Percentiles rank a stretch among this genome's conserved stretches.
Evolutionary conservation across 2,888 invertebrate genomes (phyloP).

Genomic region (Sclerodermus sp.): DNA sequence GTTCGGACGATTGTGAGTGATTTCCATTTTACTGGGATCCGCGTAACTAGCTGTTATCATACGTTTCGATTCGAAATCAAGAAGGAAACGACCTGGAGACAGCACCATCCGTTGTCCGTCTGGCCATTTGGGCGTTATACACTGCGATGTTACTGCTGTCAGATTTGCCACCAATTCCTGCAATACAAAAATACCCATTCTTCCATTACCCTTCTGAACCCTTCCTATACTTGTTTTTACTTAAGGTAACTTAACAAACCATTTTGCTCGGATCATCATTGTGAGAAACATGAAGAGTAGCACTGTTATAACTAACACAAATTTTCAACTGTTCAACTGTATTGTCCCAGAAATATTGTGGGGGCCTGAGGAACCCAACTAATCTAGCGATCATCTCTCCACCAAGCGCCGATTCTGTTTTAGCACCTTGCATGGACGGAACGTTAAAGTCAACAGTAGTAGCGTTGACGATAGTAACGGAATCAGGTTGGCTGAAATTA

Average conservation of each 20-base stretch:
- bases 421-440: conserved; percentile 68
- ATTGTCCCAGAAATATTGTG: conserved; percentile 69
- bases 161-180: conserved; percentile 65
- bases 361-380: conserved; percentile 81
- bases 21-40: conserved; percentile 75
- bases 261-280: conserved; percentile 34
- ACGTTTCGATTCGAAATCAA: conserved; percentile 71
- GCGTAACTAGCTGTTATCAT: conserved; percentile 56
- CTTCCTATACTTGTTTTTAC: too few species aligned
- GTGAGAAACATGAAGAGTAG: conserved; percentile 61
- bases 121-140: conserved; percentile 71
- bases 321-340: conserved; percentile 71
- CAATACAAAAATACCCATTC: background rate
- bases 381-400: conserved; percentile 78
- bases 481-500: conserved; percentile 86
- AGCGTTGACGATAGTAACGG: conserved; percentile 82
- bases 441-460: conserved; percentile 80
- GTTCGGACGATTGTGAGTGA: conserved; percentile 73
- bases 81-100: conserved; percentile 66
- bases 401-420: conserved; percentile 68
- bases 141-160: conserved; percentile 71
- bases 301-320: conserved; percentile 77
- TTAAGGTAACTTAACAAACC: too few species aligned
- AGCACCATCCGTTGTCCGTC: conserved; percentile 57
- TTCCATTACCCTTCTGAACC: background rate